A percentile compares a stretch with the other conserved stretches of the same genome.
Conservation (phyloP, 2,888 invertebrate species). For the Drosophila fungiperda region DNA sequence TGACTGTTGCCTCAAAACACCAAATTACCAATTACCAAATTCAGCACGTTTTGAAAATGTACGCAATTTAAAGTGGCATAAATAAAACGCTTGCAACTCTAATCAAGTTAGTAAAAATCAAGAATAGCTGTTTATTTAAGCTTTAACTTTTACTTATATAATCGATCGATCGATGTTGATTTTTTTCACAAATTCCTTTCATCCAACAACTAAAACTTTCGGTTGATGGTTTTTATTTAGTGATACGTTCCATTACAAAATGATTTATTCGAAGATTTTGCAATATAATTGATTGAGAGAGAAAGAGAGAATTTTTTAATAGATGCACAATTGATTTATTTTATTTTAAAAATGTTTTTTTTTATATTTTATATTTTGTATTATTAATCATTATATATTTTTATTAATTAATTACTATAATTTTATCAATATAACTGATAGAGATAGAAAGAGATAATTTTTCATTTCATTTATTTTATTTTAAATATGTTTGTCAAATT, state of each 20-base stretch:
- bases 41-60: slow-evolving; percentile 29
- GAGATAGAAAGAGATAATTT: no score
- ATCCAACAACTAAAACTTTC: neutral
- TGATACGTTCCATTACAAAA: neutral
- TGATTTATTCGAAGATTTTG: neutral
- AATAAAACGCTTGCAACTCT: neutral
- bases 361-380: no score
- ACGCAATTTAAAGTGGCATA: neutral
- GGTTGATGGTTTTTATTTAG: neutral
- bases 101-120: neutral
- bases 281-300: neutral
- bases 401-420: no score
- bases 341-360: no score
- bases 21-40: slow-evolving; percentile 55
- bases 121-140: neutral
- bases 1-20: slow-evolving; percentile 44
- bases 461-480: no score
- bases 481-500: no score
- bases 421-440: no score
- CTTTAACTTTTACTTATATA: neutral
- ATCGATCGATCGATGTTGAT: neutral
- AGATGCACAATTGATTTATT: neutral
- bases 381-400: no score
- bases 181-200: neutral
- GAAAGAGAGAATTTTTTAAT: neutral